Evolutionary conservation across 92 coral and sea anemone genomes (phyloP), one percentile per base, ranked within the genome.

Genomic region (Siderastrea siderea): DNA sequence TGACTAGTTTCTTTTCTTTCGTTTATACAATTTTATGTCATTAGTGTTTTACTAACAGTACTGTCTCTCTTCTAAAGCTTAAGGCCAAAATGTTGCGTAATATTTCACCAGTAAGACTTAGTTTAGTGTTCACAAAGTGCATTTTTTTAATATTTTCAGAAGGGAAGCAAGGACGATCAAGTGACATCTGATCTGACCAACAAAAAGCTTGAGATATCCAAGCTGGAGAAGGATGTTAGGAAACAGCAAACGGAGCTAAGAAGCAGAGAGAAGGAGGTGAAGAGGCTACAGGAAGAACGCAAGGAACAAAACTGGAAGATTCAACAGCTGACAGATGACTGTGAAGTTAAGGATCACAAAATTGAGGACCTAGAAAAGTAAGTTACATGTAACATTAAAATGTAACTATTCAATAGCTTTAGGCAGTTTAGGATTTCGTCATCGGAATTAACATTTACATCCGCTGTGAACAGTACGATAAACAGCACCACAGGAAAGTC

Each of bases 311-410:
- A 75, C 57, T 89, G 87, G 81, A 94, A 87, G 53, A 52, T 73
- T 0, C 82, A 90, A 45, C 94, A 95, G 79, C 43, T 89, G 66
- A 55, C 89, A 58, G 77, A 79, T 45, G 96, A 95, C 51, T 76
- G 89, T 59, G 85, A 82, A 55, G 87, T 90, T 19, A 95, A 95
- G 81, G 98, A 95, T 53, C 89, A 90, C 71, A 97, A 93, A 84
- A 86, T 96, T 45, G 95, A 92, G 47, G 98, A 94, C 47, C 81
- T 94, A 49, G 99, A 98, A 74, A 95, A 91, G 99, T 98, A 78
- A 83, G 95, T 6, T 43, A 17, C 38, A n/a, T n/a, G n/a, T n/a
- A n/a, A n/a, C n/a, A n/a, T n/a, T n/a, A n/a, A n/a, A n/a, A n/a
- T n/a, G n/a, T n/a, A n/a, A n/a, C n/a, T n/a, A n/a, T n/a, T n/a